Conservation (phyloP, 2,888 invertebrate species). For the Nomada lathburiana region DNA sequence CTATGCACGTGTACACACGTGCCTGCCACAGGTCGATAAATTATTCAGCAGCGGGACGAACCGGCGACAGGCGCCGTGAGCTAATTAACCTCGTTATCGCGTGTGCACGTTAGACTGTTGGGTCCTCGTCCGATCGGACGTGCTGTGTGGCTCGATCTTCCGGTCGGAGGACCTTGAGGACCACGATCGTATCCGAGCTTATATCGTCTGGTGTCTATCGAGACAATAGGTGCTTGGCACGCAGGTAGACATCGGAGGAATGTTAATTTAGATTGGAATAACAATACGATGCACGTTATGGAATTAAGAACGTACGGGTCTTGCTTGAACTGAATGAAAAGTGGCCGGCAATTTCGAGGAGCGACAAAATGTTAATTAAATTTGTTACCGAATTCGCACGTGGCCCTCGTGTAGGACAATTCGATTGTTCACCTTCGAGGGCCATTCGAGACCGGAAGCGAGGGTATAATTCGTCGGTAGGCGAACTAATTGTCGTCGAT, state of each 20-base stretch:
- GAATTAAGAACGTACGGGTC: no score
- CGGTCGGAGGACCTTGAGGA: conserved; percentile 6
- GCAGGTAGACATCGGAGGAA: no score
- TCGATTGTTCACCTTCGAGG: conserved; percentile 11
- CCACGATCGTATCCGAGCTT: no score
- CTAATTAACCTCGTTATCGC: conserved; percentile 69
- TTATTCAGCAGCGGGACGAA: conserved; percentile 64
- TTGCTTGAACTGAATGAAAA: no score
- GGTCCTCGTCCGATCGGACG: conserved; percentile 25
- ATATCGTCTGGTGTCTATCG: not conserved
- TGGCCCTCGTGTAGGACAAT: conserved; percentile 27
- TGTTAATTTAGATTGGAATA: no score
- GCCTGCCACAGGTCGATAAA: conserved; percentile 62
- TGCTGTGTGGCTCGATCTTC: conserved; percentile 28
- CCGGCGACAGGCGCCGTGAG: conserved; percentile 63
- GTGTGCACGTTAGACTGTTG: conserved; percentile 46
- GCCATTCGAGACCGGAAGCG: not conserved
- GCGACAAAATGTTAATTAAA: conserved; percentile 28
- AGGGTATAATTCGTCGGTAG: conserved; percentile 33
- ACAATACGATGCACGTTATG: no score
- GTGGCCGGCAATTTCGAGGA: not conserved
- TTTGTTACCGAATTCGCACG: conserved; percentile 53
- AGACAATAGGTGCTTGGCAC: not conserved
- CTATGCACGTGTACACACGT: conserved; percentile 45
- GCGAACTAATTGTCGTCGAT: conserved; percentile 56